phyloP scores from a whole-genome alignment of 2,888 invertebrate species.

The Eustalomyia histrio region DNA sequence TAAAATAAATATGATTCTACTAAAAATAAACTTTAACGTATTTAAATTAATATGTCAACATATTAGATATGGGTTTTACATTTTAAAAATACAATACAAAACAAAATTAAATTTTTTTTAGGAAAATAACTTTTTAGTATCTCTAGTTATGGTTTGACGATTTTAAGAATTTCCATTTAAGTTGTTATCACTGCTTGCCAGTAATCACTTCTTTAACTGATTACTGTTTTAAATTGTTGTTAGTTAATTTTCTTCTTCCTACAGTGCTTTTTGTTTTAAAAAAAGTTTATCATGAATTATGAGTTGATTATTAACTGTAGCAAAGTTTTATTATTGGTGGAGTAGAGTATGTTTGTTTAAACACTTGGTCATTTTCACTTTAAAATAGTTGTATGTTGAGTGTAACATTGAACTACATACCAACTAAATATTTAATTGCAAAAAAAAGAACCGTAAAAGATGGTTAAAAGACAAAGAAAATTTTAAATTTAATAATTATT shows the following conservation, averaged over 20 bases:
- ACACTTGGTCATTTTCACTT: slow-evolving; percentile 42
- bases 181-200: no score
- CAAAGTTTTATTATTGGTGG: background rate
- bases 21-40: no score
- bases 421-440: background rate
- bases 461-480: background rate
- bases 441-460: background rate
- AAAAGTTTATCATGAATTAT: background rate
- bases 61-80: no score
- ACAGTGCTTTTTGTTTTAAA: background rate
- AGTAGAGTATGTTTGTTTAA: background rate
- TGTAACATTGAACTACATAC: slow-evolving; percentile 56
- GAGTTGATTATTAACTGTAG: background rate
- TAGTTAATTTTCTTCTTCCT: background rate
- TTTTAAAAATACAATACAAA: no score
- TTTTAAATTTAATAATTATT: background rate
- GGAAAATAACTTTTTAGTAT: no score
- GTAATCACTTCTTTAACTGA: background rate
- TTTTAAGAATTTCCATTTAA: no score
- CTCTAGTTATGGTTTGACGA: no score
- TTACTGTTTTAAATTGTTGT: background rate
- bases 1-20: no score
- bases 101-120: no score
- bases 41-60: no score
- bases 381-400: slow-evolving; percentile 27